Base-by-base conservation (phyloP, 2,113 vertebrate species). In the Brienomyrus brachyistius region DNA sequence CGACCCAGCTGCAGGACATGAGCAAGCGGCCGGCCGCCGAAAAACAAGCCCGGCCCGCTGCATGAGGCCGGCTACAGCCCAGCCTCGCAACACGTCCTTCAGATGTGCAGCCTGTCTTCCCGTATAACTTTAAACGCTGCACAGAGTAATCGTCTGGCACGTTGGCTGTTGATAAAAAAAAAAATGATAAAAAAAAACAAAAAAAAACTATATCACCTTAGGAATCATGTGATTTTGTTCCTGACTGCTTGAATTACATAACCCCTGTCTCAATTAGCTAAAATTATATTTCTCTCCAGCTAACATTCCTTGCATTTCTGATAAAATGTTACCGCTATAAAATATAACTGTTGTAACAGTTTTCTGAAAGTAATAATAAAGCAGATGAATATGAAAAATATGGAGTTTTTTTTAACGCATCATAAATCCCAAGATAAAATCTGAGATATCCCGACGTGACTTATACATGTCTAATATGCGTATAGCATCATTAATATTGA, bases 1-100 rank as follows among this genome's bases (percentile, higher is more conserved):
- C 82, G n/a, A 77, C 88, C 50, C 13, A 74, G 35, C 40, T 93
- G 43, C 92, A 92, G 66, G 92, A 92, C 0, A 23, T 48, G 6
- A 47, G 8, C 31, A 91, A 90, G 89, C 90, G 43, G 43, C 11
- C 50, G 7, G 40, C 84, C 5, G 50, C 48, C 21, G 43, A 52
- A 10, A 80, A 52, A 13, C 19, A 56, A 5, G 19, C 47, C 19
- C 31, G 19, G 10, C 31, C 19, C 1, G n/a, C 77, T 1, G 77
- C 59, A n/a, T 80, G 70, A 82, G 27, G 7, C 21, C 0, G 43
- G 31, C 74, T 56, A 21, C 85, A 27, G 13, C 3, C 40, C 17
- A 21, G 45, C 47, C 31, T 17, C 7, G n/a, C 3, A 17, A 5
- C 62, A 9, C 0, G 17, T 23, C 7, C 1, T 31, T 9, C 10